phyloP scores from a whole-genome alignment of 2,888 invertebrate genomes.

The Lasioglossum lativentre region DNA sequence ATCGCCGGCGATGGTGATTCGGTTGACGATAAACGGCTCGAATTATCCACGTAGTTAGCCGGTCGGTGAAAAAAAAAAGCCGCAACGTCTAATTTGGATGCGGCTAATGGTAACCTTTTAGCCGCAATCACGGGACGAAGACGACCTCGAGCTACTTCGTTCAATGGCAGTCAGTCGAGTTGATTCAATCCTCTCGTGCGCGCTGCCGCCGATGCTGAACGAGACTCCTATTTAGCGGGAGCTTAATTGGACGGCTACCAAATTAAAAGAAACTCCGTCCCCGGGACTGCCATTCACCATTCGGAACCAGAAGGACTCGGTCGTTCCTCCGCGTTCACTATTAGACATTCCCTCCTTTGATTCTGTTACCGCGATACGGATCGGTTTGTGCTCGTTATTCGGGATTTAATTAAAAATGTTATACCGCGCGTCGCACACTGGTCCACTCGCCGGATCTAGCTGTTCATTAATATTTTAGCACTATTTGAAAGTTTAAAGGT shows the following conservation, averaged over 20 bases:
- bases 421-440: too few relatives aligned
- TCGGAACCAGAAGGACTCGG: neutral
- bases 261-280: constrained; percentile 54
- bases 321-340: neutral
- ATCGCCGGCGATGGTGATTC: neutral
- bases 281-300: neutral
- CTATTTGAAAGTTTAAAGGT: too few relatives aligned
- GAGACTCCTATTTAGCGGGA: constrained; percentile 47
- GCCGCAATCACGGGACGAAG: constrained; percentile 32
- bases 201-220: constrained; percentile 35
- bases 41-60: constrained; percentile 11
- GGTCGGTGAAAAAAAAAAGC: neutral
- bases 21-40: constrained; percentile 11
- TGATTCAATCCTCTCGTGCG: constrained; percentile 41
- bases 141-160: constrained; percentile 49
- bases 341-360: neutral
- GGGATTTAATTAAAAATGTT: too few relatives aligned
- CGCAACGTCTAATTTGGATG: constrained; percentile 25
- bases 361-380: neutral
- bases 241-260: constrained; percentile 45
- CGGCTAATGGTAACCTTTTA: constrained; percentile 35
- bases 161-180: constrained; percentile 36
- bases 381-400: neutral
- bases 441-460: too few relatives aligned
- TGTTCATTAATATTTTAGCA: too few relatives aligned